Conservation (phyloP, 2,113 vertebrate genomes). For the Thymallus thymallus region DNA sequence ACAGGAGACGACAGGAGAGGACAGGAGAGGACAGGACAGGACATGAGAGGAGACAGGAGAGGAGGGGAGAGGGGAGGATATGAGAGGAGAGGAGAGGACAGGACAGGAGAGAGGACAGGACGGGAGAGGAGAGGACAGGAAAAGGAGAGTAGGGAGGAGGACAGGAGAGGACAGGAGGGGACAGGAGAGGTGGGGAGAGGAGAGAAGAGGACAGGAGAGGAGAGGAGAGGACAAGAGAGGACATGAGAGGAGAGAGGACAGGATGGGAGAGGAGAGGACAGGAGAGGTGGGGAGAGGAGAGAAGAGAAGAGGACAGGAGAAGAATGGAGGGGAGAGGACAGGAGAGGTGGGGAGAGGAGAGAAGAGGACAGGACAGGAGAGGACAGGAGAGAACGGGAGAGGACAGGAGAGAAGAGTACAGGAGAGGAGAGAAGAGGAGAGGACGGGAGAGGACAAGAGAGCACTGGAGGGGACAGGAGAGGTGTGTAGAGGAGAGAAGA, state of each 20-base stretch:
- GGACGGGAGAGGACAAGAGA: conserved; percentile 40
- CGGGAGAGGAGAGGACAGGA: neutral
- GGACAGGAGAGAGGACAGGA: no score
- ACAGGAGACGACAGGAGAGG: conserved; percentile 35
- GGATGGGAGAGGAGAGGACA: conserved; percentile 36
- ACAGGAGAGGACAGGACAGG: conserved; percentile 46
- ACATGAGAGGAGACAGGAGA: no score
- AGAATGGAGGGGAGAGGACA: conserved; percentile 34
- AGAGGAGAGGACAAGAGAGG: no score
- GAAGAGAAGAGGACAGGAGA: conserved; percentile 29
- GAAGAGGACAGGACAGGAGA: conserved; percentile 36
- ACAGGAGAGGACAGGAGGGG: conserved; percentile 32
- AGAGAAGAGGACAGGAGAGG: neutral
- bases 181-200: no score
- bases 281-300: no score
- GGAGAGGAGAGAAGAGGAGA: neutral
- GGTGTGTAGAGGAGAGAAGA: no score
- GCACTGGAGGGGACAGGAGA: no score
- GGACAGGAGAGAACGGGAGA: neutral
- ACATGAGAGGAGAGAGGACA: no score
- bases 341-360: neutral
- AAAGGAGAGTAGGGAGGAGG: neutral
- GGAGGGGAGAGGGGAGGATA: neutral
- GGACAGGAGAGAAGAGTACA: no score
- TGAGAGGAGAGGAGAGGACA: neutral